These are phyloP conservation scores for Diplolepis rosae DNA, from an alignment of 2,888 invertebrate genomes.

Conservation along the genomic window DNA sequence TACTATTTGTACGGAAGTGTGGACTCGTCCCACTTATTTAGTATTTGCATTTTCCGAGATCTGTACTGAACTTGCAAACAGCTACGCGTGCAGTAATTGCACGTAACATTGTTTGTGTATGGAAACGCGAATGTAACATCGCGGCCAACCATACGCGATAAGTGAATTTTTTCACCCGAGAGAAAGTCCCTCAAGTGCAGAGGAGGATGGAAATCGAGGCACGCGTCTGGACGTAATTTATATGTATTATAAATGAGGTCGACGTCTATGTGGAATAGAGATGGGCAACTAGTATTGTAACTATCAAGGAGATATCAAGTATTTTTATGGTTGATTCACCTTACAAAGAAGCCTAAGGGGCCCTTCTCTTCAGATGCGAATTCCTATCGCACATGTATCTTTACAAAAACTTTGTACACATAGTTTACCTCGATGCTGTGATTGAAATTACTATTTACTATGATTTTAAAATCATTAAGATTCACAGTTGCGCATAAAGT, in stretches of 20 bases:
- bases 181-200: constrained; percentile 49
- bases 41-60: neutral
- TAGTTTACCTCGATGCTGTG: too few relatives aligned
- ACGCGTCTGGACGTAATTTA: constrained; percentile 39
- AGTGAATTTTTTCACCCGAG: constrained; percentile 49
- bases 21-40: neutral
- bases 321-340: too few relatives aligned
- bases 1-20: neutral
- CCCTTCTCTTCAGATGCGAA: too few relatives aligned
- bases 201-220: constrained; percentile 44
- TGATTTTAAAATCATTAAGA: too few relatives aligned
- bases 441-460: too few relatives aligned
- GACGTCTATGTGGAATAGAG: constrained; percentile 4
- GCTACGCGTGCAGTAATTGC: neutral
- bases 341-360: too few relatives aligned
- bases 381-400: too few relatives aligned
- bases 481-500: too few relatives aligned
- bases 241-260: neutral
- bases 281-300: neutral
- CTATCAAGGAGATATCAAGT: neutral
- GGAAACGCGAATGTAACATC: constrained; percentile 15
- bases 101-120: neutral
- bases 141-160: constrained; percentile 39
- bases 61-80: neutral
- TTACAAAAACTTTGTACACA: too few relatives aligned